Evolutionary conservation across 35 echinoderm and acorn worm genomes (phyloP).

Genomic region (Holothuria glaberrima): DNA sequence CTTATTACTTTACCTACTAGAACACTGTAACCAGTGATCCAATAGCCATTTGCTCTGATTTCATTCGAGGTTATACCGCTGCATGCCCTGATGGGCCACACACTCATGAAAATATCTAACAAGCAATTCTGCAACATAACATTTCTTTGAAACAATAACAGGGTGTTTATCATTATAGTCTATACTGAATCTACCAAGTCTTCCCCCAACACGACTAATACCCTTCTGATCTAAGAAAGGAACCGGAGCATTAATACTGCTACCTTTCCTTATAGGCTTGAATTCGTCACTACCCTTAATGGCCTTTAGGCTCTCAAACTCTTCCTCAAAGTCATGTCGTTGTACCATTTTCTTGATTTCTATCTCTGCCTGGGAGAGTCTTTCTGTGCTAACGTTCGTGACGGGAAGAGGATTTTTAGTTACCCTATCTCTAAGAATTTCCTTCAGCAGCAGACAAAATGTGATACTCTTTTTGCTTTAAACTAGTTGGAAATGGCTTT

Average conservation of each 20-base stretch:
- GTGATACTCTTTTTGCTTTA: constrained; percentile 39
- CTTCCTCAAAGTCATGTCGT: not conserved
- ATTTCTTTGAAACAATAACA: constrained; percentile 44
- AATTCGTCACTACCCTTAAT: not conserved
- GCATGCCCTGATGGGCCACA: constrained; percentile 55
- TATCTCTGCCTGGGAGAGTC: not conserved
- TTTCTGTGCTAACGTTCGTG: not conserved
- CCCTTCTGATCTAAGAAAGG: constrained; percentile 59
- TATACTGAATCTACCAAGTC: not conserved
- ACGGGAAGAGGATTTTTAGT: not conserved
- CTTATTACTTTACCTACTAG: constrained; percentile 37
- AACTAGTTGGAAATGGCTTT: constrained; percentile 60
- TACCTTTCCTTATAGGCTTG: not conserved
- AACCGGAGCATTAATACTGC: constrained; percentile 8
- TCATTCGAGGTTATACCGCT: constrained; percentile 52
- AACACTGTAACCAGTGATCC: constrained; percentile 52
- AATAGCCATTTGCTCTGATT: constrained; percentile 62
- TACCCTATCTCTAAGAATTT: not conserved
- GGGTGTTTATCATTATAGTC: constrained; percentile 12
- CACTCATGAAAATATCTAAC: constrained; percentile 43
- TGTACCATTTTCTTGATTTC: not conserved
- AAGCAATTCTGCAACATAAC: constrained; percentile 49
- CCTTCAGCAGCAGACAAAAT: not conserved
- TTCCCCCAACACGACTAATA: constrained; percentile 57
- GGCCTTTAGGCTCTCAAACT: not conserved